A percentile compares a stretch with the other conserved stretches of the same genome.
Conservation (phyloP, 2,113 vertebrate species). For the Ptychochromis oligacanthus region DNA sequence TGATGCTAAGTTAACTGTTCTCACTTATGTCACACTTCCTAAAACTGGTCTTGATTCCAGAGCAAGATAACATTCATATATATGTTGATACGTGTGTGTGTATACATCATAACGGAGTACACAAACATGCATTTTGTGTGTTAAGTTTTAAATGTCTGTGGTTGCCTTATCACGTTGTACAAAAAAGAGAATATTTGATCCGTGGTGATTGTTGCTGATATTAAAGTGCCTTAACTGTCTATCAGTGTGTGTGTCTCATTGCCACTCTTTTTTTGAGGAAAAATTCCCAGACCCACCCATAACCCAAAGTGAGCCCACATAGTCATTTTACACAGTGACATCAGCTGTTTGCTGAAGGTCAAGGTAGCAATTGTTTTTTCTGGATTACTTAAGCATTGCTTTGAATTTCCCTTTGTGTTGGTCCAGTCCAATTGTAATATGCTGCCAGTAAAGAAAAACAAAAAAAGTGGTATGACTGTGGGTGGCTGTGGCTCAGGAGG, state of each 20-base stretch:
- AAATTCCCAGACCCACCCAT: too few relatives aligned
- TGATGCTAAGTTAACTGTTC: neutral
- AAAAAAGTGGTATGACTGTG: too few relatives aligned
- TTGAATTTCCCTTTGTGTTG: too few relatives aligned
- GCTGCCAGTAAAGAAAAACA: too few relatives aligned
- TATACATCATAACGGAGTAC: neutral
- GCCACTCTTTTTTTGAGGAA: too few relatives aligned
- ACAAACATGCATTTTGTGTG: neutral
- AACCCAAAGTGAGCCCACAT: too few relatives aligned
- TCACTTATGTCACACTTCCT: neutral
- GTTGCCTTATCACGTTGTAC: neutral
- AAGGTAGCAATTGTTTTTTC: too few relatives aligned
- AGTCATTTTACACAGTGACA: too few relatives aligned
- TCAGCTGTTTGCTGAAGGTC: too few relatives aligned
- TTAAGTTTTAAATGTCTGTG: neutral
- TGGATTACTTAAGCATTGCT: too few relatives aligned
- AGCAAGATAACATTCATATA: accelerated
- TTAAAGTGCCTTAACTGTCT: neutral
- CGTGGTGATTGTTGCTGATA: neutral
- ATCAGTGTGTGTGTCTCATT: neutral
- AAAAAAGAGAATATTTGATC: neutral
- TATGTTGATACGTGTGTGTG: neutral
- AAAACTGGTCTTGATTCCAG: neutral
- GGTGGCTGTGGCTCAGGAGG: too few relatives aligned
- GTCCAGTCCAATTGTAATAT: too few relatives aligned